phyloP scores from a whole-genome alignment of 1,140 invertebrate genomes.

The Drosophila pandora region DNA sequence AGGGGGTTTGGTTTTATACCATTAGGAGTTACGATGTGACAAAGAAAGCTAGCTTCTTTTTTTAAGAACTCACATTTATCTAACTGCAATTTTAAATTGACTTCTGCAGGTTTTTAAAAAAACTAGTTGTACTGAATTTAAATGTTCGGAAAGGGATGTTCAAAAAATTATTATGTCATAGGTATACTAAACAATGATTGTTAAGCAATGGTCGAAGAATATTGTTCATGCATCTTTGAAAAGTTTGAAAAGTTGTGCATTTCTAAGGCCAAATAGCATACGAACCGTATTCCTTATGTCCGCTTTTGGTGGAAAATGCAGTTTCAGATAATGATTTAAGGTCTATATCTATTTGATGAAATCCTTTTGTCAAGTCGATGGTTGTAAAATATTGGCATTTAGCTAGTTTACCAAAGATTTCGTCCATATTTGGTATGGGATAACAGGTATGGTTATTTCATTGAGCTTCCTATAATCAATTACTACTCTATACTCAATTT shows the following conservation, averaged over 20 bases:
- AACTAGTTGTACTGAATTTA: not conserved
- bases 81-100: conserved; percentile 6
- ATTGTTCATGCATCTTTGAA: not conserved
- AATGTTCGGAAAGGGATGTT: too few species aligned
- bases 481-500: not conserved
- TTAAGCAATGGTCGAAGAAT: not conserved
- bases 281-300: too few species aligned
- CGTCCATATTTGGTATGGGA: not conserved
- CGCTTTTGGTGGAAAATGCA: too few species aligned
- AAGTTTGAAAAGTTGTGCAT: conserved; percentile 1
- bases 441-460: conserved; percentile 1
- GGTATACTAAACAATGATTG: not conserved
- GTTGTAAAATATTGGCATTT: conserved; percentile 1
- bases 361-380: not conserved
- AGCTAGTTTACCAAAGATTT: not conserved
- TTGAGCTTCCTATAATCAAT: not conserved
- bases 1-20: conserved; percentile 4
- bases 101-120: conserved; percentile 3
- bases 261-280: too few species aligned
- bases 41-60: conserved; percentile 2
- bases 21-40: conserved; percentile 4
- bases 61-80: conserved; percentile 11
- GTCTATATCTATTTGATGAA: conserved; percentile 1
- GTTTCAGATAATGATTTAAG: not conserved
- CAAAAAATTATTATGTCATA: too few species aligned